Evolutionary conservation across 2,888 invertebrate species (phyloP).

Genomic region (Psococerastis gibbosa): DNA sequence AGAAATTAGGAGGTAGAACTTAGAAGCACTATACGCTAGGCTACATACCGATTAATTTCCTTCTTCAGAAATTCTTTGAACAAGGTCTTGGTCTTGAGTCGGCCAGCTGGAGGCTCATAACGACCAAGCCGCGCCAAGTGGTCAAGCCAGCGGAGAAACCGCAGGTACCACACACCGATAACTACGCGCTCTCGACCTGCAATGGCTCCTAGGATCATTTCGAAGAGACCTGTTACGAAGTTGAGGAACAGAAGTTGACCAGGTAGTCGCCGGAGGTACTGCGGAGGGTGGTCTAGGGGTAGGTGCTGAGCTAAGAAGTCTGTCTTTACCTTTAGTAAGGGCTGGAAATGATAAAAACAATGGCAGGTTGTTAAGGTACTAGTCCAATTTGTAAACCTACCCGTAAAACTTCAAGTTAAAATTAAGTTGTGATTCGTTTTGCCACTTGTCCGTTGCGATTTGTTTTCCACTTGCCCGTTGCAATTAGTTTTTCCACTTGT

Average conservation of each 20-base stretch:
- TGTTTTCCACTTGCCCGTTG: too few species aligned
- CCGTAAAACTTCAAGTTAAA: too few species aligned
- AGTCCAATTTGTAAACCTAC: too few species aligned
- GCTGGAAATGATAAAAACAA: too few species aligned
- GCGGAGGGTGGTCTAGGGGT: background rate
- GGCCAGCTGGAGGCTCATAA: background rate
- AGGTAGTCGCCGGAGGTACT: slow-evolving; percentile 1
- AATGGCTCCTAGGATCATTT: background rate
- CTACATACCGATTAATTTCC: slow-evolving; percentile 1
- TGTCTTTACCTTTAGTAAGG: background rate
- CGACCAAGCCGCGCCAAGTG: background rate
- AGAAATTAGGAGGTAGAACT: too few species aligned
- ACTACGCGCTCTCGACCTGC: background rate
- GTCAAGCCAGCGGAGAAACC: slow-evolving; percentile 5
- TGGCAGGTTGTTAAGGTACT: too few species aligned
- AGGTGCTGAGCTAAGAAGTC: background rate
- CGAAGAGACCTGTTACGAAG: background rate
- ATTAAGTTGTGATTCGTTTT: too few species aligned
- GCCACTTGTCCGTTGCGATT: too few species aligned
- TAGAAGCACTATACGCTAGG: too few species aligned
- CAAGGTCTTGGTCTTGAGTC: background rate
- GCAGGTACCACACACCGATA: slow-evolving; percentile 1
- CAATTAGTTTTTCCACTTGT: too few species aligned
- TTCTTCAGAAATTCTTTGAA: slow-evolving; percentile 5
- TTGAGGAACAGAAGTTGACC: background rate